These are phyloP conservation scores for Macrocentrus cingulum DNA, from an alignment of 1,140 invertebrate genomes.

Conservation along the genomic window DNA sequence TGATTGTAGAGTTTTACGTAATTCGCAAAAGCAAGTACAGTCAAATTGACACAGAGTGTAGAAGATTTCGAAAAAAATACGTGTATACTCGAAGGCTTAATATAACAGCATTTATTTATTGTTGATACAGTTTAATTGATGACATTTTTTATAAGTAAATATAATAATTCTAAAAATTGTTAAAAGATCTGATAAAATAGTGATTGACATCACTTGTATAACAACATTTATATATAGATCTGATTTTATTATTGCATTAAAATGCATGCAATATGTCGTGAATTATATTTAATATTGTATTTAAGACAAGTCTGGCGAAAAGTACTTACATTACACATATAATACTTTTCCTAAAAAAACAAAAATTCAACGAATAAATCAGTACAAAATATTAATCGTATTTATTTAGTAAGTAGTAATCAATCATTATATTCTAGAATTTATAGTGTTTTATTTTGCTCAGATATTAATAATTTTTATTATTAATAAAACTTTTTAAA, in stretches of 20 bases:
- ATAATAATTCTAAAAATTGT: slow-evolving; percentile 15
- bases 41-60: too few species aligned
- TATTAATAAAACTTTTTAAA: too few species aligned
- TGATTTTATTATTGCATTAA: slow-evolving; percentile 2
- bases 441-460: too few species aligned
- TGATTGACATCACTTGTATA: too few species aligned
- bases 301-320: not conserved
- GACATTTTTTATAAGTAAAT: not conserved
- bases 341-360: slow-evolving; percentile 10
- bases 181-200: slow-evolving; percentile 10
- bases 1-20: too few species aligned
- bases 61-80: too few species aligned
- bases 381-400: slow-evolving; percentile 27
- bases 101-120: slow-evolving; percentile 5
- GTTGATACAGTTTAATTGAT: not conserved
- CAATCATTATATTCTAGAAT: too few species aligned
- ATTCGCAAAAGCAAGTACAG: too few species aligned
- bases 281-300: not conserved
- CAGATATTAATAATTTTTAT: too few species aligned
- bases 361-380: slow-evolving; percentile 27
- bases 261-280: too few species aligned
- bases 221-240: slow-evolving; percentile 15
- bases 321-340: slow-evolving; percentile 17
- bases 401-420: not conserved
- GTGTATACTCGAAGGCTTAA: too few species aligned